Evolutionary conservation across 2,797 vertebrate genomes (phyloP), one percentile per base, ranked within the genome.

Genomic region (Malacoctenus gilli): DNA sequence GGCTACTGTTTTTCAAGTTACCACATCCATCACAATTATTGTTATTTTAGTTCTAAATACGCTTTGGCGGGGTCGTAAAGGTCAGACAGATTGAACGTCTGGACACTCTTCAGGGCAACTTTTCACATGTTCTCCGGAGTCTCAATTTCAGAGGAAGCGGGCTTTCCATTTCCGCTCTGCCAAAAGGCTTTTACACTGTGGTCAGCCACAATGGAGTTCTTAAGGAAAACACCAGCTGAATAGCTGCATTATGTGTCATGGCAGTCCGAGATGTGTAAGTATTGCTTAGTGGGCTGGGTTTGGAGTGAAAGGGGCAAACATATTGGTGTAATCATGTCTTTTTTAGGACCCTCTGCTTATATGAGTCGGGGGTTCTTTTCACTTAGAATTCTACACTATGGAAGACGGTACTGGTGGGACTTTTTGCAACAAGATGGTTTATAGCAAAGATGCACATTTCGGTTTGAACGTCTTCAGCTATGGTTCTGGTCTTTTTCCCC

Each of bases 1-100:
- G 4, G 16, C 15, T n/a, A 16, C 5, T 46, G 14, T 40, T 71
- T 63, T 37, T 15, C 50, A n/a, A 47, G 53, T 4, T 2, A 47
- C 79, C 64, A 25, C 50, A 80, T n/a, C 38, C 38, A 65, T 80
- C 34, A 62, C 47, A 77, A 64, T 79, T 19, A 79, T 61, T 79
- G 51, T 75, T 42, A 42, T 78, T 79, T 39, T 65, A 46, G 71
- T 23, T 54, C 15, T 55, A 77, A 62, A 68, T 22, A 39, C 57
- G 36, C 62, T 72, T 73, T 36, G 16, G 59, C 48, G 66, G 61
- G 66, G 61, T 52, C 59, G 37, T 41, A 30, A 52, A 51, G 70
- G 71, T 83, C 56, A 69, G 55, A 78, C 59, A 58, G 53, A 23
- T 65, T 18, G 5, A 62, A 36, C 28, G 31, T 50, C 37, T 59